Evolutionary conservation across 2,888 invertebrate genomes (phyloP), one percentile per base, ranked within the genome.

Genomic region (Luffia ferchaultella): DNA sequence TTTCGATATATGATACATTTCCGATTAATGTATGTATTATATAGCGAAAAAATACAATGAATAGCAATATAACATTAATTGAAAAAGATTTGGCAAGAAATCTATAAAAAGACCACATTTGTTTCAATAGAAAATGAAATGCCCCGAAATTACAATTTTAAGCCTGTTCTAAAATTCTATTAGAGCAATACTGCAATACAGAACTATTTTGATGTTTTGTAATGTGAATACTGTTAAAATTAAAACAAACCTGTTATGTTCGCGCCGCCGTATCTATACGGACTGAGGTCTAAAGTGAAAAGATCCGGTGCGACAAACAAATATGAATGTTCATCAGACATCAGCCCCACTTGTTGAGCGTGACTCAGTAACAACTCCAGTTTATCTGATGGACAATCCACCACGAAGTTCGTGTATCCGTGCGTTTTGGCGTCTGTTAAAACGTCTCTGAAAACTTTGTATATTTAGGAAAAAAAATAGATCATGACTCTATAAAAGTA

Each of bases 291-390:
- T 46, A 95, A 66, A 0, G 92, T 91, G 57, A 93, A 92, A 50
- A 95, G 76, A 69, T 95, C 95, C 70, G 95, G 79, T 19, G 91
- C 90, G 0, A 92, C 88, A 50, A 96, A 87, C 50, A 96, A 87
- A 60, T 92, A 93, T 53, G 89, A 89, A 63, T 93, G 89, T 49
- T 89, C 86, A 49, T 92, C 91, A 0, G 92, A 90, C 85, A 96
- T 88, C 60, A 96, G 74, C 0, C 94, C 95, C 48, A 96, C 90
- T 85, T 95, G 93, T 71, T 93, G 92, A 0, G 93, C 92, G 70
- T 94, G 91, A 0, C 61, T 63, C 5, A 85, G 58, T 1, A 83
- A 52, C 52, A 68, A 70, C 18, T 76, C 73, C 42, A 85, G 57
- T 45, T 76, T 63, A 1, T 87, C 86, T 16, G 88, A 84, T 0